A percentile compares a stretch with the other conserved stretches of the same genome.
phyloP scores from a whole-genome alignment of 2,797 vertebrate species.

The Syngnathus rostellatus region DNA sequence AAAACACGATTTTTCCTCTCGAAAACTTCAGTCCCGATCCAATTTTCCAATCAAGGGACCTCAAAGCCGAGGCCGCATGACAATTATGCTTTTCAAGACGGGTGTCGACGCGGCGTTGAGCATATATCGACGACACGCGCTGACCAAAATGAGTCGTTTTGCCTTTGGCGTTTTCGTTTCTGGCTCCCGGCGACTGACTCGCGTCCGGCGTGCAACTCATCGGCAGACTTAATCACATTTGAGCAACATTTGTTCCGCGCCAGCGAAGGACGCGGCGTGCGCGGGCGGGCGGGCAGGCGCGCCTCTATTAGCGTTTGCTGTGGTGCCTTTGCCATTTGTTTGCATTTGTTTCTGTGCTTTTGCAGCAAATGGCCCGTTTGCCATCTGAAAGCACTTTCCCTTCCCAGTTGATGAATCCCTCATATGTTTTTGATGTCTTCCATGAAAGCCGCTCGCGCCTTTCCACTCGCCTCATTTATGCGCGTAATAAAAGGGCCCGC shows the following conservation, averaged over 20 bases:
- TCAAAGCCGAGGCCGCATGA: neutral
- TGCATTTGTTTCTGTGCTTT: slow-evolving; percentile 47
- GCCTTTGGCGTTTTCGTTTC: neutral
- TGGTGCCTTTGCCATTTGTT: slow-evolving; percentile 45
- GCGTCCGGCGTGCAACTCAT: slow-evolving; percentile 13
- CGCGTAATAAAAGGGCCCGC: slow-evolving; percentile 56
- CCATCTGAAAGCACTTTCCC: slow-evolving; percentile 65
- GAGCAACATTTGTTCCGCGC: slow-evolving; percentile 41
- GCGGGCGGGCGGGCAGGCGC: slow-evolving; percentile 9
- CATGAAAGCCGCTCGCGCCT: slow-evolving; percentile 52
- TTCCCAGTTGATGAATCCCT: slow-evolving; percentile 60
- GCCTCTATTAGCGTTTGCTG: slow-evolving; percentile 35
- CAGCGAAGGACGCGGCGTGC: slow-evolving; percentile 15
- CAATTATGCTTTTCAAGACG: neutral
- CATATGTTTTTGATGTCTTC: slow-evolving; percentile 62
- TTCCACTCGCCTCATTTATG: slow-evolving; percentile 59
- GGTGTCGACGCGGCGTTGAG: neutral
- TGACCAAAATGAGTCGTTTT: neutral
- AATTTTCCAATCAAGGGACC: neutral
- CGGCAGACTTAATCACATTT: slow-evolving; percentile 50
- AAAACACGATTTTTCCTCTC: too few relatives aligned
- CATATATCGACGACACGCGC: neutral
- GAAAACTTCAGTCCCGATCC: neutral
- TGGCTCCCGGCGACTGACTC: neutral
- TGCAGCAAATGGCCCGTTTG: slow-evolving; percentile 55